phyloP scores from a whole-genome alignment of 2,797 vertebrate genomes.

The Mastacembelus armatus region DNA sequence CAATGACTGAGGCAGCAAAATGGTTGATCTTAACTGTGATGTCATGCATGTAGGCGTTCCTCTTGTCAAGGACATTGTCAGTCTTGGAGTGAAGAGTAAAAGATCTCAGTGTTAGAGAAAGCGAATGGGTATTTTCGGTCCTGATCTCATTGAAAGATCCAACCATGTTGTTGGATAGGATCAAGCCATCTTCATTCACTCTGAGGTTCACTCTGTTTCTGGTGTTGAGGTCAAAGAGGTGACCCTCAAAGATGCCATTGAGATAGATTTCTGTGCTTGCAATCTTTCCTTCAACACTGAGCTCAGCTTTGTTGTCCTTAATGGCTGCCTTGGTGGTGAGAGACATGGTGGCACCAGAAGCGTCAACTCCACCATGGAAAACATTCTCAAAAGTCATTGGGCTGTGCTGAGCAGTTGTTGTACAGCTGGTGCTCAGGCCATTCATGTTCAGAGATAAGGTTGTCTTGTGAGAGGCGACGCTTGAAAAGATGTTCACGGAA shows the following conservation, averaged over 20 bases:
- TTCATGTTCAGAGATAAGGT: constrained; percentile 84
- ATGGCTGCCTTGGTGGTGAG: constrained; percentile 86
- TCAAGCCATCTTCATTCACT: constrained; percentile 88
- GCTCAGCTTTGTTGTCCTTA: constrained; percentile 85
- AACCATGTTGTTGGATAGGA: constrained; percentile 87
- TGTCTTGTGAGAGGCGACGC: constrained; percentile 88
- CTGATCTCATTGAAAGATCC: constrained; percentile 88
- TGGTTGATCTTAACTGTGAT: constrained; percentile 85
- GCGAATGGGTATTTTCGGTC: constrained; percentile 85
- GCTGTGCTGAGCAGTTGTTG: constrained; percentile 86
- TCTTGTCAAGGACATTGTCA: constrained; percentile 86
- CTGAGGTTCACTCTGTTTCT: constrained; percentile 88
- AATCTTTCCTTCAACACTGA: constrained; percentile 87
- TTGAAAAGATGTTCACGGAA: constrained; percentile 83
- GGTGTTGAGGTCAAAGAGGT: constrained; percentile 84
- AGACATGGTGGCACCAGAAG: constrained; percentile 85
- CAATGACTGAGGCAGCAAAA: constrained; percentile 76
- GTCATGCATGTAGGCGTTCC: constrained; percentile 90
- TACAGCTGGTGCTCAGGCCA: constrained; percentile 88
- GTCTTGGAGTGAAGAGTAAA: constrained; percentile 86
- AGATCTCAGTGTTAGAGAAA: constrained; percentile 84
- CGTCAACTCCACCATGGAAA: constrained; percentile 86
- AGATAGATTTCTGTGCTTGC: constrained; percentile 83
- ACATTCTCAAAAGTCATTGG: constrained; percentile 88
- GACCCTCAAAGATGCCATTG: constrained; percentile 85